A percentile compares a stretch with the other conserved stretches of the same genome.
Evolutionary conservation across 2,797 vertebrate genomes (phyloP).

Genomic region (Xenops minutus): DNA sequence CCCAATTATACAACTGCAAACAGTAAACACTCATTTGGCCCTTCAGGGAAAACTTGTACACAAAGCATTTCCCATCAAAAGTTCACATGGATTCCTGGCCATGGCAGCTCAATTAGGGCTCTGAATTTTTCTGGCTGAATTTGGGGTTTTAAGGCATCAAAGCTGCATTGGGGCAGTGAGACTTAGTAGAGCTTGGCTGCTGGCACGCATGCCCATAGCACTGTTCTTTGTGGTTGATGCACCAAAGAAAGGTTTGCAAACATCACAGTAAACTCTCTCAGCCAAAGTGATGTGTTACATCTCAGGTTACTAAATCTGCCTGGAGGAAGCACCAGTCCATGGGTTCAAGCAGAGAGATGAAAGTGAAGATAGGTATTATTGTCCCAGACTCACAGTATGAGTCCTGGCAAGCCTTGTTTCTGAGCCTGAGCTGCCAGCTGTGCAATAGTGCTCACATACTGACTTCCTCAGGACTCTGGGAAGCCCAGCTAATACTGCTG

Average conservation of each 20-base stretch:
- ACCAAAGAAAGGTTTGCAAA: conserved; percentile 13
- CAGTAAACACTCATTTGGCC: not conserved
- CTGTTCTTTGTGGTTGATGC: not conserved
- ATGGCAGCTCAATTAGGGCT: not conserved
- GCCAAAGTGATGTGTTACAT: not conserved
- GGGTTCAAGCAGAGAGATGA: conserved; percentile 19
- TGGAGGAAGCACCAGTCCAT: not conserved
- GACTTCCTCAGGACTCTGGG: not conserved
- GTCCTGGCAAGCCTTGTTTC: not conserved
- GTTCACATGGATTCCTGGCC: not conserved
- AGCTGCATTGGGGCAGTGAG: not conserved
- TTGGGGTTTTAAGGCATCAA: not conserved
- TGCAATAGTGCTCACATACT: not conserved
- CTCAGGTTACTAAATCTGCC: conserved; percentile 11
- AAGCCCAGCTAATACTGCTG: not conserved
- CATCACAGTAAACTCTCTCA: not conserved
- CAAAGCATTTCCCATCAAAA: not conserved
- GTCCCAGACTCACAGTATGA: not conserved
- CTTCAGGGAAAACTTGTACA: not conserved
- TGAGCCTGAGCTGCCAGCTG: not conserved
- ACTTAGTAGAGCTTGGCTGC: not conserved
- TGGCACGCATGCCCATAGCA: not conserved
- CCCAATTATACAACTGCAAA: not conserved
- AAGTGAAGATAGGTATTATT: conserved; percentile 8
- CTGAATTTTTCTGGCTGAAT: not conserved